Evolutionary conservation across 64 coral and sea anemone species (phyloP).

Genomic region (Anthopleura sola): DNA sequence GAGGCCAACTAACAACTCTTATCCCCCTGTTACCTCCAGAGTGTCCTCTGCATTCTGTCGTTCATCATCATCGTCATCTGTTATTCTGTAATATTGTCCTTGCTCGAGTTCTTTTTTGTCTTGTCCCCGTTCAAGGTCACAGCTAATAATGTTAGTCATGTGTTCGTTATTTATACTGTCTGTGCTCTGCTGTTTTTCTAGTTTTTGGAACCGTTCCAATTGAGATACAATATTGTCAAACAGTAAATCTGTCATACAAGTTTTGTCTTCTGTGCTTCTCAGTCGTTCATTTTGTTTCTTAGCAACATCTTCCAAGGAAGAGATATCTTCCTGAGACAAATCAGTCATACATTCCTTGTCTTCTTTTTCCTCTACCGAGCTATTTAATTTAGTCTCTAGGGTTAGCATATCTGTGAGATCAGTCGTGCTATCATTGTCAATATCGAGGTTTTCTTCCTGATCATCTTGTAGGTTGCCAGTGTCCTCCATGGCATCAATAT

Average conservation of each 20-base stretch:
- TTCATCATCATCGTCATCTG: background rate
- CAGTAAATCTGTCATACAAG: constrained; percentile 21
- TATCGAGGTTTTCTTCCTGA: background rate
- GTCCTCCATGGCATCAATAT: constrained; percentile 15
- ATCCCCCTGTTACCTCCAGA: background rate
- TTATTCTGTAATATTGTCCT: background rate
- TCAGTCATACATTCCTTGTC: constrained; percentile 2
- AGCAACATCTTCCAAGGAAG: background rate
- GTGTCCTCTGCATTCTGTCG: background rate
- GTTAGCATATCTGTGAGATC: constrained; percentile 17
- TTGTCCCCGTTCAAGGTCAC: background rate
- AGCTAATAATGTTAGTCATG: background rate
- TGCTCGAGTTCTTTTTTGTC: constrained; percentile 6
- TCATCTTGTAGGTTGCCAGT: constrained; percentile 16
- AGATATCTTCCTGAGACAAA: background rate
- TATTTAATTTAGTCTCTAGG: background rate
- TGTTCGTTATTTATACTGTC: background rate
- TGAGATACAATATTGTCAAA: background rate
- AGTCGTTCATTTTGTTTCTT: background rate
- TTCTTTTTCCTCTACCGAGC: background rate
- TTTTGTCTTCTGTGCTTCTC: background rate
- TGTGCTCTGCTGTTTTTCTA: background rate
- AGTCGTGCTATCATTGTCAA: background rate
- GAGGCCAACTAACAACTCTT: background rate
- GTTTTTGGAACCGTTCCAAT: background rate